Evolutionary conservation across 2,113 vertebrate species (phyloP).

Genomic region (Tautogolabrus adspersus): DNA sequence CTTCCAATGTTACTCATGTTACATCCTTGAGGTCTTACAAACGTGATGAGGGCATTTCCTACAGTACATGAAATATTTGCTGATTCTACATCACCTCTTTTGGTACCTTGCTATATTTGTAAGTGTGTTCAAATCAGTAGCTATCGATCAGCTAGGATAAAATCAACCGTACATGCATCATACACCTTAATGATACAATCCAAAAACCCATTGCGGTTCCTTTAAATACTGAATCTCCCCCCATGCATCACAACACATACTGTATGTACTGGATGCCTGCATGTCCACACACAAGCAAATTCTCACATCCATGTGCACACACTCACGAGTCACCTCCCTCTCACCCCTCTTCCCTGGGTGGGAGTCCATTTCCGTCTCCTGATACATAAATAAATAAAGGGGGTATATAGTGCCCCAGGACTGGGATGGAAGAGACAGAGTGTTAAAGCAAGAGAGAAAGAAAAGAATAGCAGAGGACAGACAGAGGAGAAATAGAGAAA

Average conservation of each 20-base stretch:
- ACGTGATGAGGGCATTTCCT: no score
- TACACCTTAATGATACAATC: neutral
- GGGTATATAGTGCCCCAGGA: conserved; percentile 78
- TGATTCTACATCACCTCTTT: neutral
- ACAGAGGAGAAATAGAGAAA: conserved; percentile 42
- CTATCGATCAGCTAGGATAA: neutral
- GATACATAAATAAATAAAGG: conserved; percentile 82
- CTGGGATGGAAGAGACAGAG: conserved; percentile 63
- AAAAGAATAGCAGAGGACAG: conserved; percentile 54
- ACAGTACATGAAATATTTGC: no score
- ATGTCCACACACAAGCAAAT: conserved; percentile 9
- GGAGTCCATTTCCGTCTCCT: conserved; percentile 85
- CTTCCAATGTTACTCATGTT: neutral
- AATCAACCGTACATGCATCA: neutral
- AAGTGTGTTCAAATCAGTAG: neutral
- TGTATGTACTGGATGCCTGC: conserved; percentile 13
- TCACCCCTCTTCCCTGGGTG: conserved; percentile 79
- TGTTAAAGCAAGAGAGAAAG: conserved; percentile 54
- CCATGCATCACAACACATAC: conserved; percentile 7
- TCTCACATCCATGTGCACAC: conserved; percentile 28
- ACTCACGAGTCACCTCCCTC: conserved; percentile 73
- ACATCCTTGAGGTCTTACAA: neutral
- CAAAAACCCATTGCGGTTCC: neutral
- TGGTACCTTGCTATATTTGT: neutral
- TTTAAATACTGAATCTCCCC: conserved; percentile 3